These are phyloP conservation scores for Dasypolia templi DNA, from an alignment of 2,888 invertebrate species.

Conservation along the genomic window DNA sequence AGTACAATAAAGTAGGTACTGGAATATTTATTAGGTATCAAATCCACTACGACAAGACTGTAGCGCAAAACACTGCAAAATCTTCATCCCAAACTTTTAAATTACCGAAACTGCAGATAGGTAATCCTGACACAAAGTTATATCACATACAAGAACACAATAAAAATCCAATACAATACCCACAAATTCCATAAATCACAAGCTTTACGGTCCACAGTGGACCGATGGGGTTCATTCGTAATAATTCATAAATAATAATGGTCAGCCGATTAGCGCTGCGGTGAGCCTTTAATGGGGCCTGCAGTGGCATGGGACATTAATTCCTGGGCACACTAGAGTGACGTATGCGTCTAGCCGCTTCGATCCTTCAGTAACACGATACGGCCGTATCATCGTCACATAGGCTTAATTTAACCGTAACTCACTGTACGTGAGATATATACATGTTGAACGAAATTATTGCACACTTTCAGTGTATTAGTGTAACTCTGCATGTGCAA, in stretches of 20 bases:
- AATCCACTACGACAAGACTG: not conserved
- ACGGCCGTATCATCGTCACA: conserved; percentile 34
- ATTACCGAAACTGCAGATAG: not conserved
- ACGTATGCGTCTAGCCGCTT: conserved; percentile 86
- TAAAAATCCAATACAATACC: conserved; percentile 1
- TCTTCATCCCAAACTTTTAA: not conserved
- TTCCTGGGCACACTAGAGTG: conserved; percentile 76
- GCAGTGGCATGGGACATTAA: conserved; percentile 74
- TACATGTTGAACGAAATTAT: not conserved
- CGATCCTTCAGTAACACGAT: conserved; percentile 74
- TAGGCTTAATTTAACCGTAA: conserved; percentile 39
- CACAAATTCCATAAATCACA: conserved; percentile 27
- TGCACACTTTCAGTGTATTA: not conserved
- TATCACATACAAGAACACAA: not conserved
- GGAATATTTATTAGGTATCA: not conserved
- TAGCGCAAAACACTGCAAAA: not conserved
- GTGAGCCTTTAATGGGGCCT: conserved; percentile 72
- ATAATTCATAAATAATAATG: conserved; percentile 78
- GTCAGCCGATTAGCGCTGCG: conserved; percentile 74
- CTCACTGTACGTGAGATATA: not conserved
- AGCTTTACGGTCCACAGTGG: conserved; percentile 34
- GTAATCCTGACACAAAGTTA: not conserved
- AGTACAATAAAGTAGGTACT: not conserved
- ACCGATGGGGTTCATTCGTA: conserved; percentile 62
- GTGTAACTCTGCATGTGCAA: not conserved